A percentile compares a stretch with the other conserved stretches of the same genome.
These are phyloP conservation scores for Carcharodon carcharias DNA, from an alignment of 2,797 vertebrate species.

Conservation along the genomic window DNA sequence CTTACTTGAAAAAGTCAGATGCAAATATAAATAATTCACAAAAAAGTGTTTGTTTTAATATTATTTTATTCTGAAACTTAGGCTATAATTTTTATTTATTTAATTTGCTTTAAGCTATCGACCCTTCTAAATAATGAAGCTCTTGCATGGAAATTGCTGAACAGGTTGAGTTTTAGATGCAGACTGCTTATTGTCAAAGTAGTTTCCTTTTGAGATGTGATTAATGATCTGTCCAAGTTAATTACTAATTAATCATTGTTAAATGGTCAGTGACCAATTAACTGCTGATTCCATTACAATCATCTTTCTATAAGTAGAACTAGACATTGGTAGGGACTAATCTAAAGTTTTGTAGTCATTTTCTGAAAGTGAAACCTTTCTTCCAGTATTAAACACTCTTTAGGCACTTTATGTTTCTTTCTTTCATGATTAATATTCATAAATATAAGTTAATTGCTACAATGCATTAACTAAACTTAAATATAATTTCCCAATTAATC, in stretches of 20 bases:
- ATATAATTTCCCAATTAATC: not conserved
- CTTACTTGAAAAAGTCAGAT: not conserved
- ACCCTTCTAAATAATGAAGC: not conserved
- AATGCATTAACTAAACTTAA: not conserved
- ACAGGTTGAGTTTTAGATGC: not conserved
- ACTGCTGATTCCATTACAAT: conserved; percentile 6
- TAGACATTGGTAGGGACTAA: not conserved
- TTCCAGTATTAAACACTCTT: not conserved
- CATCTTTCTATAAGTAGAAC: not conserved
- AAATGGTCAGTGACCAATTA: conserved; percentile 14
- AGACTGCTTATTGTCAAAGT: not conserved
- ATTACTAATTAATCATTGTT: conserved; percentile 3
- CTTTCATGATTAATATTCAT: not conserved
- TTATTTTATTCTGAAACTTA: not conserved
- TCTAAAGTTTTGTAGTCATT: not conserved
- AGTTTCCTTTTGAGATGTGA: conserved; percentile 13
- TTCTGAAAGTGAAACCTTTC: not conserved
- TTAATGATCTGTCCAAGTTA: conserved; percentile 26
- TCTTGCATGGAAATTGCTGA: not conserved
- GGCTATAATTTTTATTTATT: not conserved
- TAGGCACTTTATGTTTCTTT: not conserved
- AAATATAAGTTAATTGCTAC: not conserved
- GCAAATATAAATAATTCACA: not conserved
- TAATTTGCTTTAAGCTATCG: not conserved
- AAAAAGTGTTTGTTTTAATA: not conserved